phyloP scores from a whole-genome alignment of 2,888 invertebrate genomes.

The Petrophora chlorosata region DNA sequence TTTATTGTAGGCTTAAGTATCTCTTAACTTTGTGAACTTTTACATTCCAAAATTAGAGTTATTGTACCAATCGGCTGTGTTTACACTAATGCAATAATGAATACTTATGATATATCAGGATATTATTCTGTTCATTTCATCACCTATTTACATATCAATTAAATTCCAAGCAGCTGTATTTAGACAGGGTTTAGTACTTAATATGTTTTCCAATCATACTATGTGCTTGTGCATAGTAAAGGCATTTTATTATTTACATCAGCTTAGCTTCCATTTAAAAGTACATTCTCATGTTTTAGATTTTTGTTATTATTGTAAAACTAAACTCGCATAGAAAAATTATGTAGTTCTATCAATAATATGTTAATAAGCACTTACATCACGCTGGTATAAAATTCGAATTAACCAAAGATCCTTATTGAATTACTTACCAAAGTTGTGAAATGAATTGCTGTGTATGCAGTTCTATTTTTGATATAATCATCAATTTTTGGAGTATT shows the following conservation, averaged over 20 bases:
- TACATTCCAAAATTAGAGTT: constrained; percentile 76
- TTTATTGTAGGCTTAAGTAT: constrained; percentile 71
- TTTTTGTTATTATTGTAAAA: too few species aligned
- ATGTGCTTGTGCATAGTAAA: background rate
- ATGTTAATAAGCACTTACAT: constrained; percentile 10
- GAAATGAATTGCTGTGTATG: constrained; percentile 43
- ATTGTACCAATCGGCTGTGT: constrained; percentile 69
- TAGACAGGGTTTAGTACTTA: constrained; percentile 18
- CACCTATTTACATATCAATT: constrained; percentile 22
- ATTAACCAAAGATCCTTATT: constrained; percentile 55
- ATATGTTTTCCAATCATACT: background rate
- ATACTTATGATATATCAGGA: constrained; percentile 37
- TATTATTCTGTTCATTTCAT: constrained; percentile 37
- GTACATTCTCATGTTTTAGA: too few species aligned
- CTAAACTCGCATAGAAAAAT: too few species aligned
- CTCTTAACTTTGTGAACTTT: constrained; percentile 58
- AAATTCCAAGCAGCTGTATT: constrained; percentile 17
- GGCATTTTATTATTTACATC: too few species aligned
- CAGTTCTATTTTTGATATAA: constrained; percentile 53
- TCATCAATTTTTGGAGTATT: constrained; percentile 27
- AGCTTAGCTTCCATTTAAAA: too few species aligned
- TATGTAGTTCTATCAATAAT: background rate
- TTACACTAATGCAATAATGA: constrained; percentile 43
- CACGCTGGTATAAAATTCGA: constrained; percentile 29
- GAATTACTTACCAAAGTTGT: constrained; percentile 53